Evolutionary conservation across 1,140 invertebrate species (phyloP), one percentile per base, ranked within the genome.

Genomic region (Coenobita brevimanus): DNA sequence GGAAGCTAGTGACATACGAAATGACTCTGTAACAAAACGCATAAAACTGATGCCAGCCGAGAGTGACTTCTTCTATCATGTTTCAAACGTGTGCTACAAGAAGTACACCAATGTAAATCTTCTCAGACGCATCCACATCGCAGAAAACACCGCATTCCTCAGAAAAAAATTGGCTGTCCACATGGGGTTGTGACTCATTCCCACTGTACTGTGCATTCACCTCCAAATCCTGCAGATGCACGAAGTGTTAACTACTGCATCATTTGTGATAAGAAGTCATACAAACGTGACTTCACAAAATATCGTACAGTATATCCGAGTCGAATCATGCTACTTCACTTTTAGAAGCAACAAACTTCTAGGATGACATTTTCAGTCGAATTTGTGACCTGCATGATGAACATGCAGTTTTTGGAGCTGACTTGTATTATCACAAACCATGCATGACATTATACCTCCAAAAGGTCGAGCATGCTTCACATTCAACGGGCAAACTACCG

Each of bases 61-160:
- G 21, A 67, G n/a, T 67, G 62, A 67, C 30, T 67, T 67, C 46
- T 67, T 67, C 62, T 67, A 67, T 24, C 30, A 67, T 24, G 30
- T 67, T 33, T 67, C 30, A 33, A 67, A 24, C n/a, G 30, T 10
- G 30, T 67, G 62, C n/a, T 33, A 67, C 62, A 33, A 67, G 62
- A 67, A 67, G n/a, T 67, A 67, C 30, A 67, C 62, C 21, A 67
- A 67, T 67, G 21, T 8, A 67, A 67, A n/a, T 67, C n/a, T 67
- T 4, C 62, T 10, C 62, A 24, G 4, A 24, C 30, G n/a, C 30
- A n/a, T 33, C 30, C 62, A 33, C 6, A 67, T n/a, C 30, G 62
- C 62, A 67, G n/a, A 24, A 67, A 24, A 67, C 30, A 33, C 62
- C 62, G 6, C 30, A 6, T 10, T 67, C 62, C 62, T 67, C 62